Percentiles rank a stretch among this genome's conserved stretches.
Conservation (phyloP, 2,113 vertebrate genomes). For the Ardeotis arabs region DNA sequence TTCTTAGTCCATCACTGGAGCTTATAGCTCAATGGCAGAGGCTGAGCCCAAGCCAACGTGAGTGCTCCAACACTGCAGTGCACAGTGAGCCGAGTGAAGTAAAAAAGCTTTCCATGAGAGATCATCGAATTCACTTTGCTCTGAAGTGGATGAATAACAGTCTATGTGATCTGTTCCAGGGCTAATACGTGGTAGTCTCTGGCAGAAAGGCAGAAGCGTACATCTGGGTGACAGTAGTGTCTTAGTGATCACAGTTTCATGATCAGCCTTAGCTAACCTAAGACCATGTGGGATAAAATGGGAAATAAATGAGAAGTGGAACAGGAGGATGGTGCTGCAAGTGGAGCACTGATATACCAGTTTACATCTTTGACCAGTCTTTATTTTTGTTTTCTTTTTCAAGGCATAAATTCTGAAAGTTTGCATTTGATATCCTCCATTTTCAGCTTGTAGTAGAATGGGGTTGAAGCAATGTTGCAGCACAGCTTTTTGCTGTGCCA, state of each 20-base stretch:
- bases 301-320: not conserved
- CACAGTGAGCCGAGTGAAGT: not conserved
- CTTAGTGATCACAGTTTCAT: not conserved
- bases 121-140: not conserved
- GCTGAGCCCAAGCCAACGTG: not conserved
- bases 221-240: not conserved
- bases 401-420: not conserved
- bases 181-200: fast-evolving
- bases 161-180: not conserved
- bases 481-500: not conserved
- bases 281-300: not conserved
- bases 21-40: not conserved
- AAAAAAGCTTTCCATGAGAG: not conserved
- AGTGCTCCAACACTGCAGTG: not conserved
- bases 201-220: not conserved
- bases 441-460: not conserved
- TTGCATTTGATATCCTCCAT: not conserved
- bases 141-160: not conserved
- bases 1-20: not conserved
- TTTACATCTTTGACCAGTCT: not conserved
- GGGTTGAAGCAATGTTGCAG: not conserved
- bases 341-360: not conserved
- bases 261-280: not conserved
- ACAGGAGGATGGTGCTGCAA: not conserved
- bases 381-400: not conserved